Evolutionary conservation across 2,888 invertebrate genomes (phyloP).

Genomic region (Piscicola geometra): DNA sequence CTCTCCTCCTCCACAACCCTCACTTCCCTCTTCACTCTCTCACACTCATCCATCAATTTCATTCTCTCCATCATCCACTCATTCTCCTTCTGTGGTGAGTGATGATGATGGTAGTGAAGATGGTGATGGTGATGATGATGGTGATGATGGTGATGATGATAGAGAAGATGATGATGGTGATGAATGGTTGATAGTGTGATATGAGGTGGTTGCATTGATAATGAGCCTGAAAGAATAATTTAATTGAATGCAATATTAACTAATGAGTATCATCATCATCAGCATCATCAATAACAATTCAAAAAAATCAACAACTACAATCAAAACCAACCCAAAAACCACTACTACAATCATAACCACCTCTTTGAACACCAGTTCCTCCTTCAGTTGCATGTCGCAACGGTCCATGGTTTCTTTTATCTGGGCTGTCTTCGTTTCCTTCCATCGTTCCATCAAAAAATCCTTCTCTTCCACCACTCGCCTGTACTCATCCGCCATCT

Average conservation of each 20-base stretch:
- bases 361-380: not conserved
- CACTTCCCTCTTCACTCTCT: not conserved
- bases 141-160: not conserved
- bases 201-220: too few relatives aligned
- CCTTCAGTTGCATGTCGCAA: not conserved
- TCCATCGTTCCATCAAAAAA: not conserved
- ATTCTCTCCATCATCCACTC: too few relatives aligned
- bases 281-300: too few relatives aligned
- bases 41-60: too few relatives aligned
- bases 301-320: not conserved
- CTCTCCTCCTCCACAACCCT: not conserved
- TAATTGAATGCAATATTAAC: too few relatives aligned
- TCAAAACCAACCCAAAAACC: not conserved
- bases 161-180: slow-evolving; percentile 8
- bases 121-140: slow-evolving; percentile 9
- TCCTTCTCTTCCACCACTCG: not conserved
- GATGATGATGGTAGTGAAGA: too few relatives aligned
- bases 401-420: not conserved
- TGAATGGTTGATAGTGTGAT: too few relatives aligned
- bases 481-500: not conserved
- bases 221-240: too few relatives aligned
- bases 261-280: too few relatives aligned
- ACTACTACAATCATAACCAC: not conserved
- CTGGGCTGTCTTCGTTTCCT: not conserved
- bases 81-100: too few relatives aligned